Percentiles rank a stretch among this genome's conserved stretches.
Evolutionary conservation across 2,113 vertebrate genomes (phyloP).

Genomic region (Pteruthius melanotis): DNA sequence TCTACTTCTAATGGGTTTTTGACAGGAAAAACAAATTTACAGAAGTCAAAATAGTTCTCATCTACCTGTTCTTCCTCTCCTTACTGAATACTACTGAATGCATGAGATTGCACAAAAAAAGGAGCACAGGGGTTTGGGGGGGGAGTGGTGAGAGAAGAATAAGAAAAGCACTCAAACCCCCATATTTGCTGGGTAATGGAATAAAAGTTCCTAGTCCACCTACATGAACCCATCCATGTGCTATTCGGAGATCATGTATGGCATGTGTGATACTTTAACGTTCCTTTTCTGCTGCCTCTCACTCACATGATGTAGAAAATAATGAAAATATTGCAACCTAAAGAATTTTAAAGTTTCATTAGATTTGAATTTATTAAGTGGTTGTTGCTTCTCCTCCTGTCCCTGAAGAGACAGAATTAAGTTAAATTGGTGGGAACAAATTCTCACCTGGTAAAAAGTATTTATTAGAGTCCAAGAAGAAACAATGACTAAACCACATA

Average conservation of each 20-base stretch:
- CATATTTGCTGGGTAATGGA: not conserved
- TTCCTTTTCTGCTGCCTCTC: not conserved
- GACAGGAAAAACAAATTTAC: not conserved
- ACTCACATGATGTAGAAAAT: not conserved
- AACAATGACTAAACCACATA: not conserved
- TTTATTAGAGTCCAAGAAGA: not conserved
- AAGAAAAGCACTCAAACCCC: not conserved
- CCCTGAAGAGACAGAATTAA: not conserved
- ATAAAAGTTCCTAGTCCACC: not conserved
- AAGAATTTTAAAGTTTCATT: not conserved
- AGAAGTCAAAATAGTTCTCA: not conserved
- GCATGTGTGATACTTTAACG: not conserved
- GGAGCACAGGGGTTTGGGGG: rapidly evolving
- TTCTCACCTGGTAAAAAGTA: not conserved
- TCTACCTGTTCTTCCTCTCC: not conserved
- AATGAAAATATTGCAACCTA: not conserved
- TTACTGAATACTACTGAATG: not conserved
- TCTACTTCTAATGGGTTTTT: not conserved
- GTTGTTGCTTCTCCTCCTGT: rapidly evolving
- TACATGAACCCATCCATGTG: not conserved
- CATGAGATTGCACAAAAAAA: not conserved
- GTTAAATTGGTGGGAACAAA: not conserved
- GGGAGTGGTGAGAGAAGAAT: rapidly evolving
- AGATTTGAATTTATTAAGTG: not conserved
- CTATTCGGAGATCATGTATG: not conserved